Evolutionary conservation across 1,140 invertebrate genomes (phyloP).

Genomic region (Lethocerus indicus): DNA sequence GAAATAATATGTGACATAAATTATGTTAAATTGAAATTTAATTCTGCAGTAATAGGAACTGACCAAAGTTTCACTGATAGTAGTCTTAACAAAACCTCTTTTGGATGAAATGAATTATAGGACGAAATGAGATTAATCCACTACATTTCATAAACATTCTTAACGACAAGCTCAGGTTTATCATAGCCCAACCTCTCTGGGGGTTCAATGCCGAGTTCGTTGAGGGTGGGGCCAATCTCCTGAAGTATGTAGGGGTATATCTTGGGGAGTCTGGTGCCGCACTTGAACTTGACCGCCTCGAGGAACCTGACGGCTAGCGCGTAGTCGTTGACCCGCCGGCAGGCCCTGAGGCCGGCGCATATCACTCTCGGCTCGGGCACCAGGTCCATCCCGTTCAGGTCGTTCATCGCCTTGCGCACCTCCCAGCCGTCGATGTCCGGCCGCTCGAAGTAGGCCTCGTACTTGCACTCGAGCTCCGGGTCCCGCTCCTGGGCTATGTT

Average conservation of each 20-base stretch:
- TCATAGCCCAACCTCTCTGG: constrained; percentile 92
- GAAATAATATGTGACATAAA: too few species aligned
- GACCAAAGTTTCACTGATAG: too few species aligned
- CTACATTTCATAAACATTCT: too few species aligned
- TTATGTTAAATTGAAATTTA: too few species aligned
- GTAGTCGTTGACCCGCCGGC: constrained; percentile 84
- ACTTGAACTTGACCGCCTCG: constrained; percentile 85
- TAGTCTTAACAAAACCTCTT: too few species aligned
- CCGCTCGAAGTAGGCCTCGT: constrained; percentile 70
- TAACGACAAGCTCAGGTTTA: constrained; percentile 94
- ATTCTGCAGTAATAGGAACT: too few species aligned
- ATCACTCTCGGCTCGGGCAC: constrained; percentile 90
- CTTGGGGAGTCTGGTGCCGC: constrained; percentile 50
- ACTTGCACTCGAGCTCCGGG: constrained; percentile 29
- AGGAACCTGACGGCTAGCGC: constrained; percentile 67
- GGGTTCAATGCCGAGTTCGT: constrained; percentile 82
- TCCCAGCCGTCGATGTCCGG: constrained; percentile 92
- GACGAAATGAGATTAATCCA: too few species aligned
- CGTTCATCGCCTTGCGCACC: constrained; percentile 70
- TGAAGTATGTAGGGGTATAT: constrained; percentile 85
- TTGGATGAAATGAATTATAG: too few species aligned
- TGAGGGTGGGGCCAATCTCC: constrained; percentile 81
- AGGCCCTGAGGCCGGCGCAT: constrained; percentile 72
- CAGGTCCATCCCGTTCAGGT: constrained; percentile 60
- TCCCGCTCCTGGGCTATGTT: not conserved